Evolutionary conservation across 2,797 vertebrate genomes (phyloP), one percentile per base, ranked within the genome.

Genomic region (Enteromius thamalakanensis): DNA sequence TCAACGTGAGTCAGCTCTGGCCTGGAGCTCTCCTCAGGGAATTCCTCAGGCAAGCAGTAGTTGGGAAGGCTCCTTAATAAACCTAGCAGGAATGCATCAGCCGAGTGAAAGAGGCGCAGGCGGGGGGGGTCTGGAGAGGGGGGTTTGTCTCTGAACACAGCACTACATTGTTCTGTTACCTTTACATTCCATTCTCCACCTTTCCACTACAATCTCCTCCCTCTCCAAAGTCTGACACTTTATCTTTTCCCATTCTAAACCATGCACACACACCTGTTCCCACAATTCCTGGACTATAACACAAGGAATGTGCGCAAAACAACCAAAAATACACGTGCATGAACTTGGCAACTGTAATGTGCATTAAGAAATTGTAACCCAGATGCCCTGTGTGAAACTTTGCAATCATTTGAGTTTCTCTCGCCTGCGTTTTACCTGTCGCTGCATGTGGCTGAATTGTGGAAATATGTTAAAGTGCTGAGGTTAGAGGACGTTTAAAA

Each of bases 161-260:
- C 65, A 7, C 89, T 84, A 91, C 93, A 95, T 95, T 95, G 94
- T 95, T 95, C 92, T 87, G 84, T 87, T 94, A 93, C 93, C 92
- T 94, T 94, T 90, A 84, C 92, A 93, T 95, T 92, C 92, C 93
- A 89, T 86, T 93, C 92, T 90, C 90, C 91, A 92, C 93, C 92
- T 92, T 91, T 91, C 84, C 87, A 82, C 81, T 88, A 91, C 90
- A 90, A 85, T 87, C 86, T 84, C 83, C 80, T 86, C 83, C 87
- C 86, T 85, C 72, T 83, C 84, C 58, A 68, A 68, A 84, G 69
- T 79, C 72, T 81, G 64, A 86, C 78, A 70, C 80, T 86, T 71
- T 79, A 87, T 84, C 74, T 85, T 68, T 83, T 78, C 82, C 76
- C 55, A 60, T 26, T 83, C 68, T 71, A 78, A 70, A 78, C n/a